Conservation (phyloP, 2,113 vertebrate genomes). For the Hippocampus barbouri region DNA sequence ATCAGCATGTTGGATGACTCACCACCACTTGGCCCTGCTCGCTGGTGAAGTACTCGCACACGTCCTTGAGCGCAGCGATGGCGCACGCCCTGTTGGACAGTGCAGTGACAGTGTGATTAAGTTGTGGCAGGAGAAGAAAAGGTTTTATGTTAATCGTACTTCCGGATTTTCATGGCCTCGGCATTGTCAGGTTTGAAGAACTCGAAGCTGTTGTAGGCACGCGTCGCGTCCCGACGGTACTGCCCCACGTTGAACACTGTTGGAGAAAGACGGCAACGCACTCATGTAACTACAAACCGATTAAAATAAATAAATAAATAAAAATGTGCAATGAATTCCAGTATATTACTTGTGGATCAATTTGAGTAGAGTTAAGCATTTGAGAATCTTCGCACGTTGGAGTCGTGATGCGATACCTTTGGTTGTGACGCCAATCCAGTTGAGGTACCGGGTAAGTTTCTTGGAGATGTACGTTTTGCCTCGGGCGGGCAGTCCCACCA, state of each 20-base stretch:
- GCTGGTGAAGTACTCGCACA: conserved; percentile 75
- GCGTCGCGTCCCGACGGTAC: conserved; percentile 82
- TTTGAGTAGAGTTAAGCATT: too few relatives aligned
- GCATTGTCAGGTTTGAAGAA: conserved; percentile 84
- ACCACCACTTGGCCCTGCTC: conserved; percentile 83
- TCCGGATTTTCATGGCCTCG: conserved; percentile 84
- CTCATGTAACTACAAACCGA: not conserved
- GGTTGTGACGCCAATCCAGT: conserved; percentile 87
- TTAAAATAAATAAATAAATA: not conserved
- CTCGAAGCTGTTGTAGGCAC: conserved; percentile 80
- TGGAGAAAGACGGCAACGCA: not conserved
- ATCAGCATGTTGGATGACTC: conserved; percentile 42
- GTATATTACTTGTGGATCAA: not conserved
- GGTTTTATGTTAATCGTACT: conserved; percentile 57
- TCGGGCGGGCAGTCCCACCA: conserved; percentile 85
- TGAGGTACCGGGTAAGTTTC: conserved; percentile 87
- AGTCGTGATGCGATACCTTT: conserved; percentile 68
- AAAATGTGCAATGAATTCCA: not conserved
- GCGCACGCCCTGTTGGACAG: conserved; percentile 76
- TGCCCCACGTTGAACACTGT: conserved; percentile 88
- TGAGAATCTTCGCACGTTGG: too few relatives aligned
- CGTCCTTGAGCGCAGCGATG: conserved; percentile 79
- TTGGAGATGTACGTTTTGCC: conserved; percentile 90
- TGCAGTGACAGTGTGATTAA: not conserved
- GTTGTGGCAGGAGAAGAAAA: not conserved